Percentiles rank a stretch among this genome's conserved stretches.
Conservation (phyloP, 37 sponge, comb jelly and placozoan species). For the Chondrilla cf. caribensis region DNA sequence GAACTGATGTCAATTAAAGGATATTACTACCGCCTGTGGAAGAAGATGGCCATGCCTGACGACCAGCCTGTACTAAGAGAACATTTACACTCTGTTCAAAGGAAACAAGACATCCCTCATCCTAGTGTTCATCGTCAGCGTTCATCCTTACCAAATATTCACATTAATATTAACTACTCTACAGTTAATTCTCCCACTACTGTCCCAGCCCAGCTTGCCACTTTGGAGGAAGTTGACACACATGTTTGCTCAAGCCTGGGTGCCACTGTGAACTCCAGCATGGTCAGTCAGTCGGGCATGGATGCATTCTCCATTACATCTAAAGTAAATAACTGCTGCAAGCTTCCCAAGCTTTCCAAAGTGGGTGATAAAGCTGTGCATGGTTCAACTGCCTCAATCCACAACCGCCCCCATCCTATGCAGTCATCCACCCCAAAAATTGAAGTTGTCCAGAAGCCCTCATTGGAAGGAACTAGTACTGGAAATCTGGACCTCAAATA, state of each 20-base stretch:
- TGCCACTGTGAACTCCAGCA: too few relatives aligned
- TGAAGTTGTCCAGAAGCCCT: not conserved
- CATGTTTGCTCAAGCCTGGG: not conserved
- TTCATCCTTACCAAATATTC: not conserved
- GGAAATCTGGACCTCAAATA: not conserved
- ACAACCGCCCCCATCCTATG: not conserved
- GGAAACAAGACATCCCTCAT: too few relatives aligned
- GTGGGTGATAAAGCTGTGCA: too few relatives aligned
- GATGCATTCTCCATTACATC: too few relatives aligned
- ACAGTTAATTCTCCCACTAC: not conserved
- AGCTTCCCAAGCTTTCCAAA: too few relatives aligned
- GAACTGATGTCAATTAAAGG: constrained; percentile 47
- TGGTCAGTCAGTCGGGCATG: too few relatives aligned
- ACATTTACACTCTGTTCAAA: not conserved
- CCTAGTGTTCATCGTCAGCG: not conserved
- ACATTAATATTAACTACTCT: not conserved
- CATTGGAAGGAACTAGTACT: not conserved
- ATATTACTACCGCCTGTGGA: constrained; percentile 47
- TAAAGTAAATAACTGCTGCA: too few relatives aligned
- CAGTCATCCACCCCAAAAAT: constrained; percentile 1
- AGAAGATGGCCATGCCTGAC: not conserved
- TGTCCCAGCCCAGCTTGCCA: not conserved
- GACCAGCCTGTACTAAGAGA: constrained; percentile 2
- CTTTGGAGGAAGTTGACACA: constrained; percentile 4
- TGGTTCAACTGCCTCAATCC: not conserved